Conservation (phyloP, 2,888 invertebrate species). For the Argyresthia goedartella region DNA sequence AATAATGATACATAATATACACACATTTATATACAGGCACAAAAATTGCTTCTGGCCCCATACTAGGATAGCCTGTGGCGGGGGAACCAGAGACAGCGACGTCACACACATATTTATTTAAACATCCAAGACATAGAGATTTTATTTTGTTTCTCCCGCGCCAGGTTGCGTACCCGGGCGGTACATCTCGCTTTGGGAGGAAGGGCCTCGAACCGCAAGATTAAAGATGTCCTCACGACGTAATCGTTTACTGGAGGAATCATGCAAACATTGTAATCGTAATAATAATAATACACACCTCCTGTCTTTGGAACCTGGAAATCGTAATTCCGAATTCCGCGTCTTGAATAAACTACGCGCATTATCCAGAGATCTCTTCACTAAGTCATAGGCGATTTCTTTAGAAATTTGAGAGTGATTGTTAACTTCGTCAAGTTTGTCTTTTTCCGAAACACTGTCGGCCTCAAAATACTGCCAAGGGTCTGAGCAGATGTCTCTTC, state of each 20-base stretch:
- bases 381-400: neutral
- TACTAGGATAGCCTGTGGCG: no score
- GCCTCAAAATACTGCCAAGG: conserved; percentile 41
- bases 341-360: conserved; percentile 18
- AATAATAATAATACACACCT: neutral
- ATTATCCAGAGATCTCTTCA: neutral
- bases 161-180: no score
- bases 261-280: neutral
- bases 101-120: no score
- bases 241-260: no score
- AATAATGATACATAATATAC: neutral
- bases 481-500: conserved; percentile 24
- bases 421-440: conserved; percentile 33
- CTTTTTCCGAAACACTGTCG: conserved; percentile 46
- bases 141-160: no score
- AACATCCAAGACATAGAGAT: no score
- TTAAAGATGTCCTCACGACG: neutral
- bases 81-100: no score
- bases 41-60: no score
- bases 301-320: neutral
- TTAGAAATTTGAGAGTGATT: conserved; percentile 5
- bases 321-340: neutral
- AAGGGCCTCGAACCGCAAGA: no score
- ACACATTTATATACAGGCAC: no score
- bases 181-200: no score